Evolutionary conservation across 2,888 invertebrate species (phyloP).

Genomic region (Diploptera punctata): DNA sequence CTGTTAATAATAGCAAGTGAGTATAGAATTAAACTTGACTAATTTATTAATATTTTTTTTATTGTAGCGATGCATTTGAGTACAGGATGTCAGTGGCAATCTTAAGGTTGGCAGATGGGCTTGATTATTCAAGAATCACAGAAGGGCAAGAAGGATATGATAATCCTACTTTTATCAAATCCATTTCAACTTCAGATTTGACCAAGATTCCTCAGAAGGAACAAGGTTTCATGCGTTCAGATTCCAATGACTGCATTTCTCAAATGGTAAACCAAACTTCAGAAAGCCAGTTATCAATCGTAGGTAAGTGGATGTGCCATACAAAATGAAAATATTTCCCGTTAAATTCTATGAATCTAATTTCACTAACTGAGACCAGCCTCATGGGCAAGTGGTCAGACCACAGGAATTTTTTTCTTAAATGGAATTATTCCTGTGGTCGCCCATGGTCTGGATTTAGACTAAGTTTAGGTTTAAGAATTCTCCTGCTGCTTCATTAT

Average conservation of each 20-base stretch:
- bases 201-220: not conserved
- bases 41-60: too few species aligned
- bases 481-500: too few species aligned
- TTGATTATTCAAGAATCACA: slow-evolving; percentile 72
- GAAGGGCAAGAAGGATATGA: slow-evolving; percentile 45
- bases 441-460: too few species aligned
- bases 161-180: slow-evolving; percentile 17
- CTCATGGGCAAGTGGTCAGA: too few species aligned
- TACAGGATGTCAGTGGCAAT: slow-evolving; percentile 90
- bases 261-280: slow-evolving; percentile 49
- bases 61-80: slow-evolving; percentile 84
- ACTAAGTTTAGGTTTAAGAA: too few species aligned
- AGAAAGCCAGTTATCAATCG: slow-evolving; percentile 33
- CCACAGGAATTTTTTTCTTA: too few species aligned
- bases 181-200: slow-evolving; percentile 1
- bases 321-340: not conserved
- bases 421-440: too few species aligned
- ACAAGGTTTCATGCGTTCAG: slow-evolving; percentile 66
- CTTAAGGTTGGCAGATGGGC: slow-evolving; percentile 81
- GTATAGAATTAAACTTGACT: too few species aligned
- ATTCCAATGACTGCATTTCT: slow-evolving; percentile 73
- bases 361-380: too few species aligned
- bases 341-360: not conserved
- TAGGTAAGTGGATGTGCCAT: slow-evolving; percentile 33
- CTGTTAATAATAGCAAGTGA: too few species aligned